These are phyloP conservation scores for Thalpophila matura DNA, from an alignment of 2,888 invertebrate genomes.

Conservation along the genomic window DNA sequence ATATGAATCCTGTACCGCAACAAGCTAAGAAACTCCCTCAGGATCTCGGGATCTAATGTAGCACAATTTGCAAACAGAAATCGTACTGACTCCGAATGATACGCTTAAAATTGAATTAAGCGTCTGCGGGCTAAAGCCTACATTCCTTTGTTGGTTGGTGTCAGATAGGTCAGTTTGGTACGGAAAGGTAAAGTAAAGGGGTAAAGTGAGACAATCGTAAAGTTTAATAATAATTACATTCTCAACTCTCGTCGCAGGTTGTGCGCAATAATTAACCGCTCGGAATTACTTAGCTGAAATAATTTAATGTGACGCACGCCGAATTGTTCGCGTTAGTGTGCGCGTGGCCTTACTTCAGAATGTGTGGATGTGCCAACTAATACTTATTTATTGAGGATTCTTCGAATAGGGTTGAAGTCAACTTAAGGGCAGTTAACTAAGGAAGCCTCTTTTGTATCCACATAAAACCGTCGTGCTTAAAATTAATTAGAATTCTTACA, in stretches of 20 bases:
- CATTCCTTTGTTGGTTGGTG: slow-evolving; percentile 59
- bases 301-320: slow-evolving; percentile 89
- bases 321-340: slow-evolving; percentile 75
- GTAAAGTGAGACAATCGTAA: slow-evolving; percentile 91
- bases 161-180: slow-evolving; percentile 68
- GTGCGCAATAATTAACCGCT: slow-evolving; percentile 90
- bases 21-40: slow-evolving; percentile 89
- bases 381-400: slow-evolving; percentile 49
- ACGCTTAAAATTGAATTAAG: slow-evolving; percentile 34
- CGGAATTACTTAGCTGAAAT: slow-evolving; percentile 91
- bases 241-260: slow-evolving; percentile 90
- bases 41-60: slow-evolving; percentile 84
- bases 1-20: slow-evolving; percentile 88
- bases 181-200: slow-evolving; percentile 78
- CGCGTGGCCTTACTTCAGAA: slow-evolving; percentile 60
- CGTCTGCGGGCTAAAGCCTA: slow-evolving; percentile 52
- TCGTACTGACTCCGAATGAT: slow-evolving; percentile 23
- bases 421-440: slow-evolving; percentile 1
- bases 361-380: slow-evolving; percentile 34
- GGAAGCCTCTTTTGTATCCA: slow-evolving; percentile 5
- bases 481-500: slow-evolving; percentile 1
- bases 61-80: slow-evolving; percentile 64
- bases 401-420: slow-evolving; percentile 20
- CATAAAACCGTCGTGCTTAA: slow-evolving; percentile 8
- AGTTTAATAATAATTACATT: slow-evolving; percentile 91